Conservation (phyloP, 2,888 invertebrate species). For the Hirudinaria manillensis region DNA sequence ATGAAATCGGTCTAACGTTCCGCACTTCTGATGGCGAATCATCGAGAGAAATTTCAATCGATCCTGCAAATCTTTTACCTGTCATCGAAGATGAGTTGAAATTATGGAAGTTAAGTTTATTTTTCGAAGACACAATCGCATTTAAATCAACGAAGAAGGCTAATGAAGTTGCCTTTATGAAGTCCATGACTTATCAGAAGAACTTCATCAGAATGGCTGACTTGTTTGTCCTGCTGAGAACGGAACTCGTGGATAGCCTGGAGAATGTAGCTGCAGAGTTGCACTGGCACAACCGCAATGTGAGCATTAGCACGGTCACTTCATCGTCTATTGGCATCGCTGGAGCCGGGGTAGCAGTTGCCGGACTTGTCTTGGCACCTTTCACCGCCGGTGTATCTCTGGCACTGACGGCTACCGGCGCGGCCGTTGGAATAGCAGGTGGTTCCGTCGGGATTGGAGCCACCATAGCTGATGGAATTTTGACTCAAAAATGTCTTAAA, state of each 20-base stretch:
- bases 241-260: neutral
- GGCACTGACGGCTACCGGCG: neutral
- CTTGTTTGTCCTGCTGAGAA: neutral
- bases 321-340: neutral
- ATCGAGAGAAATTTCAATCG: neutral
- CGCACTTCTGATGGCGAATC: neutral
- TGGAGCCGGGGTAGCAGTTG: neutral
- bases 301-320: neutral
- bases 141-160: too few relatives aligned
- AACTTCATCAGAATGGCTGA: neutral
- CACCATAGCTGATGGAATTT: neutral
- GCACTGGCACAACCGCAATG: neutral
- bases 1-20: conserved; percentile 5
- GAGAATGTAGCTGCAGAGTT: neutral
- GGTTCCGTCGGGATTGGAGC: neutral
- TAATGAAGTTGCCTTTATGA: too few relatives aligned
- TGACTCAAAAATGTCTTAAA: neutral
- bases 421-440: neutral
- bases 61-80: neutral
- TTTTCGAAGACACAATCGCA: neutral
- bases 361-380: neutral
- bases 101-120: neutral
- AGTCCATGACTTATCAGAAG: neutral
- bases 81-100: neutral
- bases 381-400: neutral